A percentile compares a stretch with the other conserved stretches of the same genome.
phyloP scores from a whole-genome alignment of 1,140 invertebrate genomes.

The Rhopalosiphum maidis region DNA sequence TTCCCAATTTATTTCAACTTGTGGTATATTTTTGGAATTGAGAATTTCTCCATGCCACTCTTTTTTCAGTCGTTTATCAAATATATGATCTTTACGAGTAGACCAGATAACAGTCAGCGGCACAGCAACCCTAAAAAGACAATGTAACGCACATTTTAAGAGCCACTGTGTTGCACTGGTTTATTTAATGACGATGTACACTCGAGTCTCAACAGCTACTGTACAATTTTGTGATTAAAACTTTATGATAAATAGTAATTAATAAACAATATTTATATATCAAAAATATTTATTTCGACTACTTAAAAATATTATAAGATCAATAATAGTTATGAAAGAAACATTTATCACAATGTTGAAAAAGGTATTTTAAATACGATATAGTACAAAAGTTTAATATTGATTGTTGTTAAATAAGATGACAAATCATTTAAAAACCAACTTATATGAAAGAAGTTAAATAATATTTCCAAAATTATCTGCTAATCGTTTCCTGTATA shows the following conservation, averaged over 20 bases:
- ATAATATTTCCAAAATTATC: conserved; percentile 17
- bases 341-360: background rate
- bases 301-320: conserved; percentile 25
- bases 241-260: background rate
- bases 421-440: conserved; percentile 19
- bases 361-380: background rate
- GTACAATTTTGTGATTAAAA: background rate
- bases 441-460: background rate
- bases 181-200: background rate
- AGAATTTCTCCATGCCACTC: no score
- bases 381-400: conserved; percentile 36
- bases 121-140: no score
- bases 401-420: background rate
- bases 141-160: no score
- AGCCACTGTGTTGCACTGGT: background rate
- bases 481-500: conserved; percentile 4
- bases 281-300: background rate
- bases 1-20: no score
- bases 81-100: no score
- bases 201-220: background rate
- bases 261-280: background rate
- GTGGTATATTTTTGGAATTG: no score
- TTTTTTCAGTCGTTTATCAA: no score
- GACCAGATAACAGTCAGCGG: no score
- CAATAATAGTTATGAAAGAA: conserved; percentile 5